A percentile compares a stretch with the other conserved stretches of the same genome.
phyloP scores from a whole-genome alignment of 2,113 vertebrate genomes.

The Macrotis lagotis region DNA sequence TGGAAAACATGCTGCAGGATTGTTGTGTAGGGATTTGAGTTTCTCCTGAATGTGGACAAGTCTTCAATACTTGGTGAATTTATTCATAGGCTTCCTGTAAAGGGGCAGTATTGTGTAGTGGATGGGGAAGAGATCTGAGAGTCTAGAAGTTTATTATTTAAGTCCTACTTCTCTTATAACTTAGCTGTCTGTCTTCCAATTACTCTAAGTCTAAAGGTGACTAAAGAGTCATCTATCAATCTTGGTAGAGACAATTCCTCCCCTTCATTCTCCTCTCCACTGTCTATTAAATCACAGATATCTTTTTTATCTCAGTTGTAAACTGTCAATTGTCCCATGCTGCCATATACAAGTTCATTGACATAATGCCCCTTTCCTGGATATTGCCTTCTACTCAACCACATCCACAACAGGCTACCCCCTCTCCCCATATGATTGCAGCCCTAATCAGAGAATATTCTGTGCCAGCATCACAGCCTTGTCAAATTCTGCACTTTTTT shows the following conservation, averaged over 20 bases:
- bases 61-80: background rate
- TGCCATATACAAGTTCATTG: background rate
- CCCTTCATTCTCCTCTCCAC: background rate
- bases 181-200: background rate
- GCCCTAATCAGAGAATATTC: background rate
- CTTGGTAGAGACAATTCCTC: background rate
- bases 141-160: background rate
- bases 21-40: background rate
- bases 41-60: background rate
- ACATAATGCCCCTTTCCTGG: background rate
- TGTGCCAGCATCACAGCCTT: background rate
- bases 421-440: background rate
- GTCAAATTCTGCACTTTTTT: background rate
- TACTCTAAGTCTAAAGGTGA: background rate
- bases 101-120: background rate
- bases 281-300: background rate
- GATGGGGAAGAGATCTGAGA: background rate
- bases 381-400: too few relatives aligned
- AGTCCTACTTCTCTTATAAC: background rate
- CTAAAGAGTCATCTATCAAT: background rate
- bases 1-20: background rate
- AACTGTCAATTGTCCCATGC: background rate
- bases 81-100: background rate
- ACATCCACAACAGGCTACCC: background rate
- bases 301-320: background rate